Base-by-base conservation (phyloP, 1,140 invertebrate species). In the Lordiphosa collinella region DNA sequence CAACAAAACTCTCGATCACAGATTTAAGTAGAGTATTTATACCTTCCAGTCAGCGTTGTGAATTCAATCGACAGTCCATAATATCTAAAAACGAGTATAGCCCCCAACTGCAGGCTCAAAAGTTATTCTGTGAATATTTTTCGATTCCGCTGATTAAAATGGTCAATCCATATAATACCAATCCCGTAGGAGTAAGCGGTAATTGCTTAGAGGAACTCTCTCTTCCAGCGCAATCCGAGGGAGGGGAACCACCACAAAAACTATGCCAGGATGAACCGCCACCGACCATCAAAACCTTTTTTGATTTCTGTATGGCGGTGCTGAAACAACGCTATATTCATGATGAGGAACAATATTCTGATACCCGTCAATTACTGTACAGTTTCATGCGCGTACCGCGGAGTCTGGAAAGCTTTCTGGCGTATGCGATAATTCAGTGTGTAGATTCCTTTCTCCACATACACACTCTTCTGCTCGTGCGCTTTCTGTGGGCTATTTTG, bases 361-460 rank as follows among this genome's bases (percentile, higher is more conserved):
- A 97, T 16, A 92, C 97, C 63, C 90, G 98, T 65, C 95, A 99
- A 86, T 98, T 99, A 90, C 96, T 99, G 37, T 99, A 99, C 88
- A 97, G 96, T 0, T 99, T 99, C 89, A 95, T 99, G 90, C 96
- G 95, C 91, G 99, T 99, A 80, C 98, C 98, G 0, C 92, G 93
- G 74, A 97, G 99, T 90, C 90, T 96, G 13, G 96, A 97, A 87
- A 95, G 95, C 62, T 99, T 99, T 88, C 96, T 99, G 93, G 91
- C 92, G 0, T 99, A 98, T 92, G 98, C 98, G 34, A 98, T 99
- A 87, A 95, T 99, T 86, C 95, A 96, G 89, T 99, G 98, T 91
- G 94, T 96, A 10, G 98, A 99, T 91, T 98, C 98, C 18, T 98
- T 99, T 89, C 91, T 99, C 38, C 99, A 98, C 91, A 94, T 99